Conservation (phyloP, 2,113 vertebrate species). For the Myrmecophaga tridactyla region DNA sequence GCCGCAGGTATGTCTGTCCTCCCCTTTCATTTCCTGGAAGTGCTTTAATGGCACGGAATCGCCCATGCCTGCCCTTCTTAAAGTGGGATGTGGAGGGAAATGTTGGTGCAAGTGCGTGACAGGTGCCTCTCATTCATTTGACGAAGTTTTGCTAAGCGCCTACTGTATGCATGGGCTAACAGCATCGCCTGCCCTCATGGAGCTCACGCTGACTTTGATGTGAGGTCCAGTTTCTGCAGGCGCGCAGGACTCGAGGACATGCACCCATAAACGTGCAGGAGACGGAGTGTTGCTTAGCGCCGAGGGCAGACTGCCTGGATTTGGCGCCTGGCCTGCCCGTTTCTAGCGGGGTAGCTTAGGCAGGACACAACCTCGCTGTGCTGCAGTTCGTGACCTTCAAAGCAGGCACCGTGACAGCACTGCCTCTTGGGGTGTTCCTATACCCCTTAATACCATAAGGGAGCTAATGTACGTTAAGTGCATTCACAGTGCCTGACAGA, state of each 20-base stretch:
- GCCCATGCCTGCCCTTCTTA: neutral
- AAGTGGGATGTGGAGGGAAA: fast-evolving
- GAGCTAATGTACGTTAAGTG: neutral
- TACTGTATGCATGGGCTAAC: neutral
- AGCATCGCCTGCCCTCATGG: neutral
- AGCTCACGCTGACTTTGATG: neutral
- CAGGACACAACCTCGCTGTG: neutral
- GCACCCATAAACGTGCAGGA: too few relatives aligned
- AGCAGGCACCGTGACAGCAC: neutral
- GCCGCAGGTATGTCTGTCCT: fast-evolving
- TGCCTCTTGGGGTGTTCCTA: neutral
- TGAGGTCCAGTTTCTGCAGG: too few relatives aligned
- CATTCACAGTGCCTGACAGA: neutral
- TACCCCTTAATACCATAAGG: neutral
- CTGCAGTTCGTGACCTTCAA: neutral
- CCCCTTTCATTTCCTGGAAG: fast-evolving
- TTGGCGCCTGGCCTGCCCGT: too few relatives aligned
- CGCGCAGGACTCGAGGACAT: too few relatives aligned
- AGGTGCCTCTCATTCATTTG: fast-evolving
- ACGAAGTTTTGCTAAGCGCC: neutral
- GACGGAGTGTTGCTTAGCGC: too few relatives aligned
- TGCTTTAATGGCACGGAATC: fast-evolving
- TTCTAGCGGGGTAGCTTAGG: neutral
- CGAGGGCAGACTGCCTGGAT: too few relatives aligned
- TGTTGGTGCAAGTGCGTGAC: fast-evolving